Conservation (phyloP, 2,113 vertebrate species). For the Sinocyclocheilus anophthalmus region DNA sequence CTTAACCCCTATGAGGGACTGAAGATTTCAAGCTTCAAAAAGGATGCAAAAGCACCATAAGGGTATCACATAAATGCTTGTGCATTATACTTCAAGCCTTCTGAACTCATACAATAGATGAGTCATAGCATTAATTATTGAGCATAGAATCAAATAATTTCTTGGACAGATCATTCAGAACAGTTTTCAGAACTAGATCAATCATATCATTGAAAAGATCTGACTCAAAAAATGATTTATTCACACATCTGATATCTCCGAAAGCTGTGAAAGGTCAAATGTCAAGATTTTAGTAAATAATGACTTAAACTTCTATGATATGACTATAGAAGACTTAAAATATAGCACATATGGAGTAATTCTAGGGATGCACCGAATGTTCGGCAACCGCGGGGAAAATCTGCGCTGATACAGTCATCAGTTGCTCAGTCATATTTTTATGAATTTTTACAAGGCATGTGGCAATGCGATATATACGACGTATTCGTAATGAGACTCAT, state of each 20-base stretch:
- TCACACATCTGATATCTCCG: background rate
- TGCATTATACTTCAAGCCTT: no score
- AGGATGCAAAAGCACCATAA: background rate
- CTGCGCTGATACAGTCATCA: no score
- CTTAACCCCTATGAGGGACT: background rate
- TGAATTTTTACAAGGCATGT: no score
- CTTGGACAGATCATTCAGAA: background rate
- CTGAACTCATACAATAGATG: background rate
- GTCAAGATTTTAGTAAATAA: background rate
- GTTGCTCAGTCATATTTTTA: no score
- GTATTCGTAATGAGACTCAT: no score
- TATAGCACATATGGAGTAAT: background rate
- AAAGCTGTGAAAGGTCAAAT: background rate
- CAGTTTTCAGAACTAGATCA: background rate
- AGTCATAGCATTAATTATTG: background rate
- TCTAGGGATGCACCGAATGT: no score
- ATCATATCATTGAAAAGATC: background rate
- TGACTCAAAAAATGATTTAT: background rate
- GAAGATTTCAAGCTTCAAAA: background rate
- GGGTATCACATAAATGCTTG: no score
- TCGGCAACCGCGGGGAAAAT: no score
- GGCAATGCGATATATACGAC: no score
- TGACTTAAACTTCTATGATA: background rate
- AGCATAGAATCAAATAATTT: background rate
- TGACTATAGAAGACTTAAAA: background rate